phyloP scores from a whole-genome alignment of 2,888 invertebrate species.

The Andrena fulva region DNA sequence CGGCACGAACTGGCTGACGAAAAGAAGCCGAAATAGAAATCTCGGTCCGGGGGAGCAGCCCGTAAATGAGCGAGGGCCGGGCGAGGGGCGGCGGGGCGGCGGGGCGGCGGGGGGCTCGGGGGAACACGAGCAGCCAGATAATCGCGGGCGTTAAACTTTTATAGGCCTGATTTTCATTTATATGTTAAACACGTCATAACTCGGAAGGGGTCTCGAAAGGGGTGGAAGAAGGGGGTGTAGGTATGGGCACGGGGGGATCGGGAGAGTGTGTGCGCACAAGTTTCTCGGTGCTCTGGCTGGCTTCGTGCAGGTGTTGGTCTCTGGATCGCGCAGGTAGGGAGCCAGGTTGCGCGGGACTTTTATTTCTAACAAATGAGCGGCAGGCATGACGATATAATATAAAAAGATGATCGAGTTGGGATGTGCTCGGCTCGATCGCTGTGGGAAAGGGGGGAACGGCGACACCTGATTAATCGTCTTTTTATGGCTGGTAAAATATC shows the following conservation, averaged over 20 bases:
- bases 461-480: conserved; percentile 70
- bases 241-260: conserved; percentile 13
- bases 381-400: conserved; percentile 67
- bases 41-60: conserved; percentile 77
- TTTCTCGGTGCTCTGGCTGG: conserved; percentile 21
- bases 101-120: conserved; percentile 31
- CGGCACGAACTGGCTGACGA: conserved; percentile 52
- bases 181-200: conserved; percentile 82
- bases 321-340: conserved; percentile 39
- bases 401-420: conserved; percentile 57
- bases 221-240: conserved; percentile 6
- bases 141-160: conserved; percentile 81
- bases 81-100: conserved; percentile 30
- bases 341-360: conserved; percentile 52
- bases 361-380: conserved; percentile 74
- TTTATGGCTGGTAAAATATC: conserved; percentile 70
- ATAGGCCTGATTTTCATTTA: conserved; percentile 82
- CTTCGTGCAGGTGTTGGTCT: conserved; percentile 43
- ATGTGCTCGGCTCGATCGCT: conserved; percentile 4
- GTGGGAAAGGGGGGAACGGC: conserved; percentile 11
- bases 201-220: conserved; percentile 41
- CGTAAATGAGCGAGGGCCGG: conserved; percentile 68
- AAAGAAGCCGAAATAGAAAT: conserved; percentile 78
- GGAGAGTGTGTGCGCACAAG: conserved; percentile 16
- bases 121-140: conserved; percentile 71